Evolutionary conservation across 2,888 invertebrate genomes (phyloP), one percentile per base, ranked within the genome.

Genomic region (Fragum whitleyi): DNA sequence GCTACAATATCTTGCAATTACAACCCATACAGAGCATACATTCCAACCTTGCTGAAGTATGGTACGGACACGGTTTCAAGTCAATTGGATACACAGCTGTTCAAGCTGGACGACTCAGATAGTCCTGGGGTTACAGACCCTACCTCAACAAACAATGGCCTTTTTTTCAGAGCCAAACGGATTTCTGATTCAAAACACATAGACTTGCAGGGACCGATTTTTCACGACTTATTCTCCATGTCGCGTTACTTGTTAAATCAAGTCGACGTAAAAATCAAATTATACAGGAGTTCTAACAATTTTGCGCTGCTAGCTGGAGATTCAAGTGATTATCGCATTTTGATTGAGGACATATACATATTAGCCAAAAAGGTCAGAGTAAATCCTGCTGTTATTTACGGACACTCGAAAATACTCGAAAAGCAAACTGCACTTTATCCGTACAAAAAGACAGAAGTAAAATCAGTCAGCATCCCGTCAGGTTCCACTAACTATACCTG

Each of bases 401-500:
- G 76, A 29, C 78, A 82, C n/a, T 57, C 57, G 0, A 62, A 81
- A 68, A 77, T 77, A 11, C 55, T 81, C 14, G 65, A 77, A 42
- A 71, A 59, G 19, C 42, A 55, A 6, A 79, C 75, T 73, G 82
- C 82, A 3, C 39, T 68, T 1, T 79, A 79, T 47, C 73, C 73
- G 0, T 82, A 26, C 47, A 62, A 65, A 7, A 72, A 75, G 21
- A 53, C 68, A 14, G 80, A 80, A 7, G 59, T 57, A 23, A 57
- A 67, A 42, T 69, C 73, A 5, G 39, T 61, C 39, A 81, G 68
- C 62, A 75, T 79, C 2, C 32, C 79, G 5, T 71, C 72, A 14
- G 75, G 75, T 21, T 75, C 72, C 26, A 79, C 79, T 21, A 55
- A n/a, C n/a, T n/a, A n/a, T n/a, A n/a, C n/a, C n/a, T n/a, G n/a